phyloP scores from a whole-genome alignment of 2,888 invertebrate species.

The Pseudococcus longispinus region DNA sequence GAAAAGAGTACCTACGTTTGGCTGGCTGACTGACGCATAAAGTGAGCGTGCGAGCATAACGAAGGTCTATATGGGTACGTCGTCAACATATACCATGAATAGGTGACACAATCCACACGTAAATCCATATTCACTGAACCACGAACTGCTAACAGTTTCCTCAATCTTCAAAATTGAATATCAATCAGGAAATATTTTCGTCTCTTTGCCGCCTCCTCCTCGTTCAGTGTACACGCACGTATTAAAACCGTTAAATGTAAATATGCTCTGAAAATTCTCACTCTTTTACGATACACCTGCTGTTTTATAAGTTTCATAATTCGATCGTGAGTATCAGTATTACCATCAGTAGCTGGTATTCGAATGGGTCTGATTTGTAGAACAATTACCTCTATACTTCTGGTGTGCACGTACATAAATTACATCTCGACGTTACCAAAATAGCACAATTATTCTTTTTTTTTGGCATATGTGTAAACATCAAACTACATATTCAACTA shows the following conservation, averaged over 20 bases:
- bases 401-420: not conserved
- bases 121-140: not conserved
- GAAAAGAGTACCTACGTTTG: not conserved
- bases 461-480: too few relatives aligned
- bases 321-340: not conserved
- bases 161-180: not conserved
- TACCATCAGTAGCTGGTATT: not conserved
- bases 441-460: not conserved
- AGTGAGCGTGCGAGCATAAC: not conserved
- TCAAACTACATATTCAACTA: not conserved
- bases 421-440: not conserved
- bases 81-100: not conserved
- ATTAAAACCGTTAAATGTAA: not conserved
- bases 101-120: not conserved
- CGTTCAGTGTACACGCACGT: not conserved
- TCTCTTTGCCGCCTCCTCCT: not conserved
- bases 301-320: not conserved
- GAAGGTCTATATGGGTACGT: not conserved
- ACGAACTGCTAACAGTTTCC: not conserved
- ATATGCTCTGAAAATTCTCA: conserved; percentile 1
- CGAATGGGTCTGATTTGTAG: not conserved
- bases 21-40: not conserved
- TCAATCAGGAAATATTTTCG: conserved; percentile 11
- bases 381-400: too few relatives aligned
- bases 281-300: not conserved